Percentiles rank a stretch among this genome's conserved stretches.
phyloP scores from a whole-genome alignment of 2,113 vertebrate genomes.

The Callocephalon fimbriatum region DNA sequence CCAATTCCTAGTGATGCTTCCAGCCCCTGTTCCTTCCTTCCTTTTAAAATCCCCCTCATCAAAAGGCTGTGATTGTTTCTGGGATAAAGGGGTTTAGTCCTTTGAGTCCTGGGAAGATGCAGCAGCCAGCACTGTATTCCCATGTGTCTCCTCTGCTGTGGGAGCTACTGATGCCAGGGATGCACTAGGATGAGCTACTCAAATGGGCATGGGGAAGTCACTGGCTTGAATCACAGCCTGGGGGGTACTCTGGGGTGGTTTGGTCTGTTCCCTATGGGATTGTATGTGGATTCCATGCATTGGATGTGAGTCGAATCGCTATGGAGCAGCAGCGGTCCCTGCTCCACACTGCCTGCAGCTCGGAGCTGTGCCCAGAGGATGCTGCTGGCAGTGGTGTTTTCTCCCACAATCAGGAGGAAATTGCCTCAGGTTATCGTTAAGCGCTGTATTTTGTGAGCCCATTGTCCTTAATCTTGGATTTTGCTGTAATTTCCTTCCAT shows the following conservation, averaged over 20 bases:
- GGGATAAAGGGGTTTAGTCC: neutral
- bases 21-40: neutral
- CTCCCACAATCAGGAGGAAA: neutral
- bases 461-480: neutral
- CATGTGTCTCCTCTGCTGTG: fast-evolving
- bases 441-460: neutral
- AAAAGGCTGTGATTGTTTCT: neutral
- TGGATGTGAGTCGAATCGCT: neutral
- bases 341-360: neutral
- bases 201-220: neutral
- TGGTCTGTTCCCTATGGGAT: neutral
- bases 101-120: neutral
- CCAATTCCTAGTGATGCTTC: neutral
- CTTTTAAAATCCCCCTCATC: neutral
- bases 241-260: neutral
- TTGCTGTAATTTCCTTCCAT: conserved; percentile 16
- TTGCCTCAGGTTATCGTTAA: neutral
- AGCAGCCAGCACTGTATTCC: neutral
- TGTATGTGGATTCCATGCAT: neutral
- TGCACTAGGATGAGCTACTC: neutral
- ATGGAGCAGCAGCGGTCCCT: neutral
- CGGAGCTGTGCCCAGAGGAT: neutral
- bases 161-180: neutral
- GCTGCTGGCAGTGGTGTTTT: neutral
- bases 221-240: neutral